These are phyloP conservation scores for Indicator indicator DNA, from an alignment of 2,113 vertebrate genomes.

Conservation along the genomic window DNA sequence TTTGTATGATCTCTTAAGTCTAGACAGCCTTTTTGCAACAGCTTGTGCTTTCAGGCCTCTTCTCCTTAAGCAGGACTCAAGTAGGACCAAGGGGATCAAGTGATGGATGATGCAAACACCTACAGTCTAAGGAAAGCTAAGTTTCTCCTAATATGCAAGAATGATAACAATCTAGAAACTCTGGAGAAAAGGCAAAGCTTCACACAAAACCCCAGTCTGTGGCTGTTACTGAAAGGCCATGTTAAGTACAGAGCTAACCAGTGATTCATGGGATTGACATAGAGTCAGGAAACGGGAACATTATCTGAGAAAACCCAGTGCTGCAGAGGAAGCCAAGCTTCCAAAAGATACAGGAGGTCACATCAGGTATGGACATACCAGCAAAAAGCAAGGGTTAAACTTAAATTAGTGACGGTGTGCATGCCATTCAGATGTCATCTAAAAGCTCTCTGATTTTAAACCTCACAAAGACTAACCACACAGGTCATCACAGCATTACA, in stretches of 20 bases:
- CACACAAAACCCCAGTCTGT: neutral
- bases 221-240: neutral
- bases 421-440: neutral
- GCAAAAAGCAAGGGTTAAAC: neutral
- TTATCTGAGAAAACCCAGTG: neutral
- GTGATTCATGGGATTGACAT: neutral
- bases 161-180: neutral
- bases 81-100: neutral
- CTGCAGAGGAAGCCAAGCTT: neutral
- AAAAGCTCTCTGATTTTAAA: neutral
- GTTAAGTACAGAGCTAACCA: neutral
- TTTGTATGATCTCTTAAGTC: neutral
- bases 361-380: neutral
- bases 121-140: neutral
- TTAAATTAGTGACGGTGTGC: neutral
- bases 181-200: neutral
- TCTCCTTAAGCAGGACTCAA: neutral
- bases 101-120: neutral
- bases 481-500: constrained; percentile 14
- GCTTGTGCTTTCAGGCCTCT: neutral
- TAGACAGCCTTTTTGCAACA: neutral
- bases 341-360: neutral
- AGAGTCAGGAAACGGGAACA: neutral
- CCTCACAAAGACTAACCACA: neutral
- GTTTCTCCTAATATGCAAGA: neutral